These are phyloP conservation scores for Meriones unguiculatus DNA, from an alignment of 2,113 vertebrate species.

Conservation along the genomic window DNA sequence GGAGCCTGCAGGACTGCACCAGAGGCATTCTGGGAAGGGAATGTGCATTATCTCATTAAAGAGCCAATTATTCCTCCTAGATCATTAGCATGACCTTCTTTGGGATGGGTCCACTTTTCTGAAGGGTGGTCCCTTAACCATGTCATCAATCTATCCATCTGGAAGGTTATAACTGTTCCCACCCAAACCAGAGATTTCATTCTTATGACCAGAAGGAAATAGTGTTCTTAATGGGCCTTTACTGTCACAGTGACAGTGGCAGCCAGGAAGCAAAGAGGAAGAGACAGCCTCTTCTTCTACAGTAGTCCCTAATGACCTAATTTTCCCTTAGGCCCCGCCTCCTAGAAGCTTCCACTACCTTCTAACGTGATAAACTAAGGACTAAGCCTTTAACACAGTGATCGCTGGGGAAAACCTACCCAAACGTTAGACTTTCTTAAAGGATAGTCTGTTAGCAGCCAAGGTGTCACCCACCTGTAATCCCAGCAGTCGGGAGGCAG, in stretches of 20 bases:
- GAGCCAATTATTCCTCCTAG: no score
- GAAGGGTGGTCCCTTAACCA: not conserved
- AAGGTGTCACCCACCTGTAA: no score
- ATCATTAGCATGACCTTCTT: not conserved
- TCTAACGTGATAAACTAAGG: not conserved
- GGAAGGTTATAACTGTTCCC: not conserved
- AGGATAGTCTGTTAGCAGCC: not conserved
- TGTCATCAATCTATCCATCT: not conserved
- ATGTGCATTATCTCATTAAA: not conserved
- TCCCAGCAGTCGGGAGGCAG: no score
- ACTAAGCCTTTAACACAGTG: not conserved
- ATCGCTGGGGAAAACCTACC: not conserved
- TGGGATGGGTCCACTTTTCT: not conserved
- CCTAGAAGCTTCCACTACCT: not conserved
- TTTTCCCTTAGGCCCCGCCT: not conserved
- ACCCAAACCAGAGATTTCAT: not conserved
- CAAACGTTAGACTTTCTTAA: not conserved
- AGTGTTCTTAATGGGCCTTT: not conserved
- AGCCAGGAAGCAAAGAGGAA: not conserved
- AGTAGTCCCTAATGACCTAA: not conserved
- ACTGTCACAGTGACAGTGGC: not conserved
- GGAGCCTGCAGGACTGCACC: not conserved
- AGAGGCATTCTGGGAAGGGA: not conserved
- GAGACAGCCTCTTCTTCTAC: not conserved
- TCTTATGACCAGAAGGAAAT: not conserved